phyloP scores from a whole-genome alignment of 2,797 vertebrate species.

The Phaenicophaeus curvirostris region DNA sequence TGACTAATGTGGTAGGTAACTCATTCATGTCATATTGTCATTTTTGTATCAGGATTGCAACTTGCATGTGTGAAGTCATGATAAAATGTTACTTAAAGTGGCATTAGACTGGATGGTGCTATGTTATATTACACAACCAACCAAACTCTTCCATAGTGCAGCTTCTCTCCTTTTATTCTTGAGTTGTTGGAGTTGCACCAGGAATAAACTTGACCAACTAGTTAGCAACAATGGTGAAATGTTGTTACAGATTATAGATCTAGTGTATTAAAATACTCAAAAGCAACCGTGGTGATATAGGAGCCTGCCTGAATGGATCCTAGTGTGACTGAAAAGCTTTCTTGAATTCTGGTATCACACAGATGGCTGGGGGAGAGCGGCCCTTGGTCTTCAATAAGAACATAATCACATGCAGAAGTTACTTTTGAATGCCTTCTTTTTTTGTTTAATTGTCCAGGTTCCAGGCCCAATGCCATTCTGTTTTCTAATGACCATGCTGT shows the following conservation, averaged over 20 bases:
- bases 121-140: not conserved
- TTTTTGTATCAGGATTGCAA: conserved; percentile 54
- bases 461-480: conserved; percentile 4
- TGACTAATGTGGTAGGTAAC: conserved; percentile 27
- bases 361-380: not conserved
- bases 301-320: not conserved
- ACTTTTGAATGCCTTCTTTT: conserved; percentile 11
- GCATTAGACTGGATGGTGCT: conserved; percentile 48
- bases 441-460: conserved; percentile 10
- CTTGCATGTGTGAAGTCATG: conserved; percentile 62
- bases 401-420: not conserved
- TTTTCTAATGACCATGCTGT: conserved; percentile 8
- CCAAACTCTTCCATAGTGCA: conserved; percentile 36
- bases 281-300: not conserved
- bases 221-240: conserved; percentile 1
- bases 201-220: conserved; percentile 20
- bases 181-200: conserved; percentile 6
- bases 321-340: not conserved
- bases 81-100: conserved; percentile 60
- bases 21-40: not conserved
- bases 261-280: conserved; percentile 8
- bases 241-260: not conserved
- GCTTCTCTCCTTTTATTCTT: not conserved
- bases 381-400: not conserved
- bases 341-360: not conserved